phyloP scores from a whole-genome alignment of 2,888 invertebrate species.

The Agrotis segetum region DNA sequence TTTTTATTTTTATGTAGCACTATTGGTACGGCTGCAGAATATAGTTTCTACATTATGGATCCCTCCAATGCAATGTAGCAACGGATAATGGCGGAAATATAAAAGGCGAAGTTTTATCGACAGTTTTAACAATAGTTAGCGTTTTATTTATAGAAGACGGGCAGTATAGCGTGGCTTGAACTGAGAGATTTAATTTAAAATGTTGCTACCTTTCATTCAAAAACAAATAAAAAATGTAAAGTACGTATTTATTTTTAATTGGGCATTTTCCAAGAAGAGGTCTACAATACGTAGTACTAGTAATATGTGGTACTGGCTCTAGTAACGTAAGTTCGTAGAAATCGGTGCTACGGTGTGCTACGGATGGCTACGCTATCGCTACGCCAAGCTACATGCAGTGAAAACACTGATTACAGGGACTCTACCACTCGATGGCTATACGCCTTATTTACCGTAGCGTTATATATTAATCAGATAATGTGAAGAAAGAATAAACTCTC shows the following conservation, averaged over 20 bases:
- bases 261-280: background rate
- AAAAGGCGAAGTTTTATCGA: conserved; percentile 13
- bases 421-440: too few species aligned
- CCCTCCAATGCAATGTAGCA: conserved; percentile 4
- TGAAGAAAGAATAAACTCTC: too few species aligned
- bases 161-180: background rate
- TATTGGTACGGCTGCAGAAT: conserved; percentile 22
- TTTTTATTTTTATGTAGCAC: conserved; percentile 20
- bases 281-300: background rate
- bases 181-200: background rate
- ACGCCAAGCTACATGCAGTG: background rate
- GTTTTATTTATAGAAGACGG: background rate
- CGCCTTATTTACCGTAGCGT: too few species aligned
- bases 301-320: background rate
- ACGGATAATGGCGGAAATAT: conserved; percentile 3
- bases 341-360: conserved; percentile 21
- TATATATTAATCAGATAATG: too few species aligned
- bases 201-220: background rate
- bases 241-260: background rate
- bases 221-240: too few species aligned
- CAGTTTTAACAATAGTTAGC: conserved; percentile 4
- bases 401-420: background rate
- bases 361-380: conserved; percentile 8
- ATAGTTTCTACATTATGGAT: conserved; percentile 29
- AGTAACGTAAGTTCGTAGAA: conserved; percentile 18